Evolutionary conservation across 2,797 vertebrate species (phyloP).

Genomic region (Saxicola maurus): DNA sequence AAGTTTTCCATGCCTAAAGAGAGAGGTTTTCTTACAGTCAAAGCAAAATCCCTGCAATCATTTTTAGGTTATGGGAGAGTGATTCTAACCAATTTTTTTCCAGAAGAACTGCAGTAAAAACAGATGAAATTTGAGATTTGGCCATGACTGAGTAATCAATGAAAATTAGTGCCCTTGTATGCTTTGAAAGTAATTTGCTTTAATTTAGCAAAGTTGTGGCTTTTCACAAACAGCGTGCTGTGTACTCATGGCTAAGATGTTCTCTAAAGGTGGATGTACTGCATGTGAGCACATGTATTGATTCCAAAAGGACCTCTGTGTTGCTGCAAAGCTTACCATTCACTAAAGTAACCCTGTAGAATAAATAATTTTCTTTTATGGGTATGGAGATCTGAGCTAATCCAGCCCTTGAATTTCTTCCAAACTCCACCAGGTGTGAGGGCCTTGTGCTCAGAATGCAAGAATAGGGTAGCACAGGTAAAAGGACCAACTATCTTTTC

Average conservation of each 20-base stretch:
- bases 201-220: not conserved
- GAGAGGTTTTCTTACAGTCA: not conserved
- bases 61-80: slow-evolving; percentile 55
- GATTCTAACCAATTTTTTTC: slow-evolving; percentile 45
- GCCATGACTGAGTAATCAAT: slow-evolving; percentile 28
- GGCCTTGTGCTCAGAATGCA: not conserved
- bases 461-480: not conserved
- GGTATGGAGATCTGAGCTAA: not conserved
- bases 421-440: not conserved
- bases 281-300: not conserved
- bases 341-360: not conserved
- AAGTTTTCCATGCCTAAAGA: slow-evolving; percentile 55
- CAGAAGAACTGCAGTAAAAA: slow-evolving; percentile 29
- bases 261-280: not conserved
- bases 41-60: slow-evolving; percentile 31
- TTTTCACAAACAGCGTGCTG: not conserved
- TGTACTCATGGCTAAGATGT: not conserved
- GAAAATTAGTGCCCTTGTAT: slow-evolving; percentile 16
- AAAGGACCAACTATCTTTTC: not conserved
- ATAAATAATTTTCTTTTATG: not conserved
- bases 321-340: not conserved
- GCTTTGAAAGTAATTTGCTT: not conserved
- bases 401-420: not conserved
- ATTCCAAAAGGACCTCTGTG: not conserved
- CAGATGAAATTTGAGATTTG: slow-evolving; percentile 35